Percentiles rank a stretch among this genome's conserved stretches.
Conservation (phyloP, 2,888 invertebrate genomes). For the Calameuta pallipes region DNA sequence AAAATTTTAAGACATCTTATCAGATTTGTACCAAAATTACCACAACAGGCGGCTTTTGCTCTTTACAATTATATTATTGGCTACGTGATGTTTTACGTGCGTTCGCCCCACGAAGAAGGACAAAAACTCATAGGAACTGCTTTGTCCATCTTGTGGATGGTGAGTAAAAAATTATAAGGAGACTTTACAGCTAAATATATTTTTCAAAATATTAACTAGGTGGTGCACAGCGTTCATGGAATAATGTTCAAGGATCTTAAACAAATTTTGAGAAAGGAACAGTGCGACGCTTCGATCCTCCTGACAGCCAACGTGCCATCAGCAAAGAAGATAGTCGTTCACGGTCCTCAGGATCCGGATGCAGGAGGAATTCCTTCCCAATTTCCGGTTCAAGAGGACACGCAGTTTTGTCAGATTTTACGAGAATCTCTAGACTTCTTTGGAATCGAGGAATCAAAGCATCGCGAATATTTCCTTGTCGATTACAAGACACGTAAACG, state of each 20-base stretch:
- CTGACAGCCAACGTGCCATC: constrained; percentile 99
- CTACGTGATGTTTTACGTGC: constrained; percentile 98
- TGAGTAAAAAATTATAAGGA: constrained; percentile 57
- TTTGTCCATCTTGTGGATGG: constrained; percentile 96
- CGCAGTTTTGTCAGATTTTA: constrained; percentile 94
- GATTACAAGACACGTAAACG: constrained; percentile 96
- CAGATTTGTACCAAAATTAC: constrained; percentile 90
- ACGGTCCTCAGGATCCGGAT: constrained; percentile 90
- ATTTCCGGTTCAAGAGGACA: constrained; percentile 98
- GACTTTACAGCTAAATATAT: not conserved
- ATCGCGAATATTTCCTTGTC: constrained; percentile 93
- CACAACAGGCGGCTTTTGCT: constrained; percentile 97
- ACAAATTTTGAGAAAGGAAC: constrained; percentile 97
- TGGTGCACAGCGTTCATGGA: constrained; percentile 98
- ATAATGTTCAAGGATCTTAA: constrained; percentile 99
- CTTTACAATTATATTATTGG: constrained; percentile 99
- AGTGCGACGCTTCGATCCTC: constrained; percentile 97
- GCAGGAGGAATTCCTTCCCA: constrained; percentile 97
- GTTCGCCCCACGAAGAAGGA: constrained; percentile 95
- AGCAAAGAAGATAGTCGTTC: constrained; percentile 98
- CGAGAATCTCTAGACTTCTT: constrained; percentile 97
- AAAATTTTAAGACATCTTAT: constrained; percentile 92
- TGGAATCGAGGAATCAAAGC: constrained; percentile 90
- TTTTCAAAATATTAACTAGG: constrained; percentile 68
- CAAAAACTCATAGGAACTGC: constrained; percentile 95